Conservation (phyloP, 2,797 vertebrate genomes). For the Phoeniculus purpureus region DNA sequence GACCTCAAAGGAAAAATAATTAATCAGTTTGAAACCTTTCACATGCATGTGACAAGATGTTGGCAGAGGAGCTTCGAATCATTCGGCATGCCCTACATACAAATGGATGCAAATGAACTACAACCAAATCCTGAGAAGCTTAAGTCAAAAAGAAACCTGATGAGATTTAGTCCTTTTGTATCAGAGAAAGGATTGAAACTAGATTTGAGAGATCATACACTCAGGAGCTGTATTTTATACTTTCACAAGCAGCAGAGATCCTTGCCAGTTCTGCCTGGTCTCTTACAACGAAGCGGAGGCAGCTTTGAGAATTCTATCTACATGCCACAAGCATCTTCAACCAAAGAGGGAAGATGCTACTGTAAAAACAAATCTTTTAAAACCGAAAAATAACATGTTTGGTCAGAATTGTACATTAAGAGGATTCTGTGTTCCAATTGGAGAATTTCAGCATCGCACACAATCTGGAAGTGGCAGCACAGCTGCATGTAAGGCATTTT, state of each 20-base stretch:
- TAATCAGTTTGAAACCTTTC: background rate
- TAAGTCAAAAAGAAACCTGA: background rate
- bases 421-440: background rate
- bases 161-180: background rate
- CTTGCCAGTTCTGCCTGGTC: background rate
- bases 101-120: background rate
- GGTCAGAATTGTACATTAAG: slow-evolving; percentile 7
- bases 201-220: background rate
- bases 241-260: background rate
- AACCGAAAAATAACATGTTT: background rate
- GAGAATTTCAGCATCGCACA: background rate
- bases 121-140: background rate
- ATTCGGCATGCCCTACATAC: background rate
- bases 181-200: background rate
- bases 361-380: slow-evolving; percentile 13
- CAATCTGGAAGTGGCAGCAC: background rate
- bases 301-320: background rate
- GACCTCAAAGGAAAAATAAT: background rate
- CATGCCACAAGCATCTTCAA: background rate
- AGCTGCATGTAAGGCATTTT: slow-evolving; percentile 54
- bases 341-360: background rate
- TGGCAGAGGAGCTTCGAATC: slow-evolving; percentile 29
- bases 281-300: background rate
- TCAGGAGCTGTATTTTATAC: background rate
- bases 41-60: background rate